A percentile compares a stretch with the other conserved stretches of the same genome.
phyloP scores from a whole-genome alignment of 2,113 vertebrate species.

The Pangasianodon hypophthalmus region DNA sequence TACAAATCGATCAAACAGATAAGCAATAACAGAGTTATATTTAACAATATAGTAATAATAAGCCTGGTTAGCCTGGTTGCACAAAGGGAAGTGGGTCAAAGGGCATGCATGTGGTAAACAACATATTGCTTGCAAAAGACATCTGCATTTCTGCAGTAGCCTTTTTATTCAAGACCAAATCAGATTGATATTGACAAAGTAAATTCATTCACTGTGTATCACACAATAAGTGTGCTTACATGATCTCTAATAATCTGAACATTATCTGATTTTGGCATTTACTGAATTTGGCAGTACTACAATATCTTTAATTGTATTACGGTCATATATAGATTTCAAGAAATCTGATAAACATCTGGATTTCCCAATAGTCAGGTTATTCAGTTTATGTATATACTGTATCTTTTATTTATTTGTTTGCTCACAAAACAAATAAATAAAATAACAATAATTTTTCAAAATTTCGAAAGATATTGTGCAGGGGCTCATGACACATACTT shows the following conservation, averaged over 20 bases:
- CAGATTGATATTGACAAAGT: not conserved
- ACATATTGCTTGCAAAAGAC: not conserved
- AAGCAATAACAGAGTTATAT: too few species aligned
- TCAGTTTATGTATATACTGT: not conserved
- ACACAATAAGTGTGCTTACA: not conserved
- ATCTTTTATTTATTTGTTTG: not conserved
- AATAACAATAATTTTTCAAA: not conserved
- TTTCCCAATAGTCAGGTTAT: not conserved
- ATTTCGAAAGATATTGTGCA: too few species aligned
- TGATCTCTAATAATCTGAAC: not conserved
- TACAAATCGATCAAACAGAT: too few species aligned
- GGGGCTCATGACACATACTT: not conserved
- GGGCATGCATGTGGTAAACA: slow-evolving; percentile 14
- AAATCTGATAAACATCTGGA: not conserved
- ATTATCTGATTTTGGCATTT: not conserved
- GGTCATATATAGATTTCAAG: not conserved
- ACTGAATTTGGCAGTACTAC: not conserved
- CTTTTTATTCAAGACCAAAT: not conserved
- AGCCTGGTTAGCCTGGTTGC: not conserved
- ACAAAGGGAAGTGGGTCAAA: slow-evolving; percentile 5
- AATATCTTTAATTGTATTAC: not conserved
- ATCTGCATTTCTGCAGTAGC: not conserved
- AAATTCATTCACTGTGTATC: not conserved
- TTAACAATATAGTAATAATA: too few species aligned
- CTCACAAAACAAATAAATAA: not conserved